Percentiles rank a stretch among this genome's conserved stretches.
Evolutionary conservation across 1,140 invertebrate species (phyloP).

Genomic region (Lerema accius): DNA sequence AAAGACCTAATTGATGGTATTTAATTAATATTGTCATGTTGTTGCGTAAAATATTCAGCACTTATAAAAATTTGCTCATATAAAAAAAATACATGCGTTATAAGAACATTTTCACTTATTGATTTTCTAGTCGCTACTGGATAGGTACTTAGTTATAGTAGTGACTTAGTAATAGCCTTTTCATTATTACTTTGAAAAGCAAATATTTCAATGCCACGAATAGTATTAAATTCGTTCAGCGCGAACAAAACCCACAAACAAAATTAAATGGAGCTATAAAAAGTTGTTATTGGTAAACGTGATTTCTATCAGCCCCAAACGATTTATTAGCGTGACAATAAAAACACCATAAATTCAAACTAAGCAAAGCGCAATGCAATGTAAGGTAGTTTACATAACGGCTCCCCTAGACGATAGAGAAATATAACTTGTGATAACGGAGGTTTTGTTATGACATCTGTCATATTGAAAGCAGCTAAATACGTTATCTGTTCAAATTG

Average conservation of each 20-base stretch:
- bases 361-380: constrained; percentile 30
- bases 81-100: not conserved
- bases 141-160: too few species aligned
- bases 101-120: too few species aligned
- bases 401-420: not conserved
- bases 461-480: not conserved
- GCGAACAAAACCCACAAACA: constrained; percentile 5
- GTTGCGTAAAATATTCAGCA: constrained; percentile 22
- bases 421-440: not conserved
- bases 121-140: too few species aligned
- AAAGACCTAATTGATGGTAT: constrained; percentile 18
- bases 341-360: constrained; percentile 39
- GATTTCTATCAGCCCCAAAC: constrained; percentile 37
- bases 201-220: constrained; percentile 2
- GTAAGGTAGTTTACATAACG: constrained; percentile 3
- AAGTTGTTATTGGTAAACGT: constrained; percentile 32
- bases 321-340: constrained; percentile 41
- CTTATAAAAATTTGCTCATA: constrained; percentile 8
- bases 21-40: constrained; percentile 23
- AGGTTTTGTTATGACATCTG: not conserved
- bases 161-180: not conserved
- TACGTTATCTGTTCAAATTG: not conserved
- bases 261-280: constrained; percentile 27
- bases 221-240: constrained; percentile 4
- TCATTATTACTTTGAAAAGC: not conserved